Conservation (phyloP, 1,140 invertebrate species). For the Catajapyx aquilonaris region DNA sequence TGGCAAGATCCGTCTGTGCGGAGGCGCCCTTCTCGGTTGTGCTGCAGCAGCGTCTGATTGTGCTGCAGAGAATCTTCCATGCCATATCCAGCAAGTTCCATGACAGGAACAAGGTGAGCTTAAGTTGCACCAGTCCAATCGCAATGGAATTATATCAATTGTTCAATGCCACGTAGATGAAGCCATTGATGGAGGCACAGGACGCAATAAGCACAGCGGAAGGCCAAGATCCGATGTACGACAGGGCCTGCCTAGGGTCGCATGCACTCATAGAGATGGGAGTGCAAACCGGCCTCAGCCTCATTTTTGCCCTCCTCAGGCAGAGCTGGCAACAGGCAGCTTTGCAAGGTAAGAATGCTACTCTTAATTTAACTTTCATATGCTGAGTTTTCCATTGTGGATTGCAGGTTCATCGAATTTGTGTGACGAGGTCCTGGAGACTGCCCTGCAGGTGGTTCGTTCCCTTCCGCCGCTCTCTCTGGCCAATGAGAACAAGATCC, state of each 20-base stretch:
- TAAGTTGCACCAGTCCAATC: no score
- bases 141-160: neutral
- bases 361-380: constrained; percentile 7
- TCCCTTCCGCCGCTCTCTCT: constrained; percentile 34
- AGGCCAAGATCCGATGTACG: constrained; percentile 5
- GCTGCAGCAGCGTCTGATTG: constrained; percentile 30
- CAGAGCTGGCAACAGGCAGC: constrained; percentile 30
- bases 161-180: neutral
- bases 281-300: constrained; percentile 35
- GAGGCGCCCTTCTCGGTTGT: constrained; percentile 31
- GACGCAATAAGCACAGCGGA: constrained; percentile 3
- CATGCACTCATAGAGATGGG: constrained; percentile 39
- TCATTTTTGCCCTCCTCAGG: constrained; percentile 34
- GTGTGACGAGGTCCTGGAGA: constrained; percentile 34
- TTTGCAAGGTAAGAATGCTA: constrained; percentile 11
- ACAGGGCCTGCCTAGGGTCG: constrained; percentile 20
- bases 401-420: constrained; percentile 20
- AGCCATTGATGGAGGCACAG: constrained; percentile 4
- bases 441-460: constrained; percentile 31
- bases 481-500: constrained; percentile 34
- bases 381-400: neutral
- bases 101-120: constrained; percentile 23
- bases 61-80: constrained; percentile 36
- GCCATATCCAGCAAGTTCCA: constrained; percentile 33
- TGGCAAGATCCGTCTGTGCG: constrained; percentile 28